Percentiles rank a stretch among this genome's conserved stretches.
These are phyloP conservation scores for Chionoecetes opilio DNA, from an alignment of 1,140 invertebrate species.

Conservation along the genomic window DNA sequence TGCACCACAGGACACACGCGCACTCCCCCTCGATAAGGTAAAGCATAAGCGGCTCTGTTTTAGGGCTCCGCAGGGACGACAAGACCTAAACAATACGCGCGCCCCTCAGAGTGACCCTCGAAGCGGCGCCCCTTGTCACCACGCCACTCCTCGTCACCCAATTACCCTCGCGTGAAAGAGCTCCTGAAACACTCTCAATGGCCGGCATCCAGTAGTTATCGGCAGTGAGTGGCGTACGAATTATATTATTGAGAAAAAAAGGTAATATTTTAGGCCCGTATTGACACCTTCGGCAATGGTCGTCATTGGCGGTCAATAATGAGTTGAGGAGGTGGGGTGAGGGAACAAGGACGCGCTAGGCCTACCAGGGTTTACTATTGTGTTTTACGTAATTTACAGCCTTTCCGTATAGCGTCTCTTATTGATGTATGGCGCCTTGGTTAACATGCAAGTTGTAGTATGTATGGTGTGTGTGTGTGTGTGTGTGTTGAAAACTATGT, in stretches of 20 bases:
- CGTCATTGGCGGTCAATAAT: neutral
- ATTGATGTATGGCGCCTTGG: neutral
- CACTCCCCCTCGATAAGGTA: neutral
- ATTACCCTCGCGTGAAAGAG: slow-evolving; percentile 18
- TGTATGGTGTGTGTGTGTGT: too few relatives aligned
- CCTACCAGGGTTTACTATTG: neutral
- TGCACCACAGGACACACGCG: neutral
- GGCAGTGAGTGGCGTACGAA: slow-evolving; percentile 13
- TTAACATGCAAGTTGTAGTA: slow-evolving; percentile 21
- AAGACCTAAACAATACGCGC: too few relatives aligned
- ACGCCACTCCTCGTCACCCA: slow-evolving; percentile 12
- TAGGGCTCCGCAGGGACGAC: too few relatives aligned
- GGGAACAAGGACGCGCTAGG: neutral
- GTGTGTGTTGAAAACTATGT: too few relatives aligned
- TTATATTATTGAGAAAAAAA: slow-evolving; percentile 32
- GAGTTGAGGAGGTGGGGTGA: neutral
- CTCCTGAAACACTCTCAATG: slow-evolving; percentile 27
- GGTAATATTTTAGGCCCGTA: neutral
- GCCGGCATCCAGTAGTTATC: neutral
- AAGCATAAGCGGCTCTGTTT: too few relatives aligned
- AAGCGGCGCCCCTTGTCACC: slow-evolving; percentile 1
- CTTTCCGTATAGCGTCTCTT: neutral
- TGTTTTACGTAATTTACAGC: slow-evolving; percentile 21
- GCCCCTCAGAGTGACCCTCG: neutral
- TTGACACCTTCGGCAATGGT: slow-evolving; percentile 27